These are phyloP conservation scores for Copidosoma aretas DNA, from an alignment of 2,888 invertebrate genomes.

Conservation along the genomic window DNA sequence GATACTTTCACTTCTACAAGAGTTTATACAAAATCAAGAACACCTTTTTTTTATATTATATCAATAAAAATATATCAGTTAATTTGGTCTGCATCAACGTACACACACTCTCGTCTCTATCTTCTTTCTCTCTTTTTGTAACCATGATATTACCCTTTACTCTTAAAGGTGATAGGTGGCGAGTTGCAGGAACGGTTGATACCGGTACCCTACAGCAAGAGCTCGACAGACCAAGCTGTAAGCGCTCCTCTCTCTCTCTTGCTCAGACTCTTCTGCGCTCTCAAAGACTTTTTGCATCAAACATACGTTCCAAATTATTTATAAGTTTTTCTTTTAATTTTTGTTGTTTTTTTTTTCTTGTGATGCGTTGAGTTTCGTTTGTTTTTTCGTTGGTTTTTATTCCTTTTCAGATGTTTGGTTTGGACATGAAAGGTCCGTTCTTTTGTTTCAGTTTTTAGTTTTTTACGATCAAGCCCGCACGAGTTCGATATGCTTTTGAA, in stretches of 20 bases:
- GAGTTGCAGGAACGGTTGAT: constrained; percentile 99
- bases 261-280: constrained; percentile 50
- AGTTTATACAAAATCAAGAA: not conserved
- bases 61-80: not conserved
- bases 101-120: constrained; percentile 19
- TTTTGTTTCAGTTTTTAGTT: constrained; percentile 1
- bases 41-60: not conserved
- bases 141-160: constrained; percentile 86
- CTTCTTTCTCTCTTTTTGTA: constrained; percentile 51
- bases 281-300: constrained; percentile 34
- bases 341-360: not conserved
- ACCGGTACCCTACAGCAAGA: constrained; percentile 99
- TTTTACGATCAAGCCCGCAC: not conserved
- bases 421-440: not conserved
- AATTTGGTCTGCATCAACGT: not conserved
- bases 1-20: no score
- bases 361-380: constrained; percentile 1
- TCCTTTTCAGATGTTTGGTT: constrained; percentile 2
- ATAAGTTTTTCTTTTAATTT: not conserved
- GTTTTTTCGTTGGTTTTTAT: constrained; percentile 9
- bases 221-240: constrained; percentile 99
- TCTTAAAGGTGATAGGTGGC: constrained; percentile 99
- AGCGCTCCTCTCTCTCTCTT: constrained; percentile 73
- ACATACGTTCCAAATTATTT: not conserved
- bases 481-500: constrained; percentile 21